Evolutionary conservation across 2,113 vertebrate genomes (phyloP).

Genomic region (Amphilophus citrinellus): DNA sequence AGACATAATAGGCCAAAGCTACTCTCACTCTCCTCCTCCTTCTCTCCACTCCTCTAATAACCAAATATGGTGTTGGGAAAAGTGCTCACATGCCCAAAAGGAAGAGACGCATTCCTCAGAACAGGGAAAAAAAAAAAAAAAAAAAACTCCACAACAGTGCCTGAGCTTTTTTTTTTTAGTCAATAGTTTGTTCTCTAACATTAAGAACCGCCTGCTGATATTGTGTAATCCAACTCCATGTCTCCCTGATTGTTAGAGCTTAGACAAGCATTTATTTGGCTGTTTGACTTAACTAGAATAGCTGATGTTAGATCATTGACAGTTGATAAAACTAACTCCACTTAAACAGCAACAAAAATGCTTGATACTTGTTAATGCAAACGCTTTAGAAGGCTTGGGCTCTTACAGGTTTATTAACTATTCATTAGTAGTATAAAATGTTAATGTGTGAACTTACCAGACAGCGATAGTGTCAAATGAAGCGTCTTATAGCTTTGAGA

Average conservation of each 20-base stretch:
- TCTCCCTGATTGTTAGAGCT: background rate
- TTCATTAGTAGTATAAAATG: conserved; percentile 12
- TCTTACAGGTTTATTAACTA: background rate
- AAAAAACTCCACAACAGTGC: conserved; percentile 66
- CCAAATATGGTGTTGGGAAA: conserved; percentile 85
- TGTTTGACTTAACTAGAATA: background rate
- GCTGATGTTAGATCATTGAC: background rate
- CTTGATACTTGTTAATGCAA: background rate
- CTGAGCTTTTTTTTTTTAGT: conserved; percentile 31
- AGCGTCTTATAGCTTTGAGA: background rate
- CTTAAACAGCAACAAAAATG: background rate
- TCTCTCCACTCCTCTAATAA: conserved; percentile 78
- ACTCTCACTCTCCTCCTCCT: conserved; percentile 71
- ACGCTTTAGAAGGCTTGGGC: background rate
- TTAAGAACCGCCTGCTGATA: conserved; percentile 9
- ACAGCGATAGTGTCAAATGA: background rate
- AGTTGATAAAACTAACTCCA: background rate
- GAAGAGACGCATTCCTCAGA: conserved; percentile 82
- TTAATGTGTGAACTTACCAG: background rate
- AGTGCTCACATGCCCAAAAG: conserved; percentile 65
- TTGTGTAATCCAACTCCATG: conserved; percentile 23
- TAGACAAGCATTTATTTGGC: background rate
- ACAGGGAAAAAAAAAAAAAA: conserved; percentile 43
- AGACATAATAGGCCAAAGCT: conserved; percentile 74
- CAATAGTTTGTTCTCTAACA: conserved; percentile 24